Conservation (phyloP, 2,797 vertebrate species). For the Gila robusta region DNA sequence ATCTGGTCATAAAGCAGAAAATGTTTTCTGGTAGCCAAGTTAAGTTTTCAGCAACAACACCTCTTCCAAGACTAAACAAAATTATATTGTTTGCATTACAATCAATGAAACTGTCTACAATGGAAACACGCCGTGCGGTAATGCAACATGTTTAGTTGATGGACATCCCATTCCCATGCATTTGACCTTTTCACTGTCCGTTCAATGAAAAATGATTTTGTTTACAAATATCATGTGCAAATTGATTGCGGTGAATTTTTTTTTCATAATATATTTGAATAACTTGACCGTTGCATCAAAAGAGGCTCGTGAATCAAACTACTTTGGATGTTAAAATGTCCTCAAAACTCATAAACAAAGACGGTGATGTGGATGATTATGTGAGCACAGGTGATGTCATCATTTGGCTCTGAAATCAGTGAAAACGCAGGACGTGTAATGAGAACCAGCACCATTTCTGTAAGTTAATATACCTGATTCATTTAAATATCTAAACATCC, state of each 20-base stretch:
- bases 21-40: conserved; percentile 24
- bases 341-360: conserved; percentile 1
- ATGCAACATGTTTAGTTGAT: neutral
- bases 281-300: neutral
- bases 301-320: neutral
- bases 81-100: conserved; percentile 23
- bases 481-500: neutral
- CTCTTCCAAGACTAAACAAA: conserved; percentile 30
- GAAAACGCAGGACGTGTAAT: neutral
- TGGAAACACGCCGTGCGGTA: neutral
- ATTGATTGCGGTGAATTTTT: neutral
- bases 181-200: conserved; percentile 2
- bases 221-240: conserved; percentile 8
- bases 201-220: neutral
- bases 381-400: neutral
- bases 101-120: neutral
- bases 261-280: neutral
- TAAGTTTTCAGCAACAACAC: conserved; percentile 12
- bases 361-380: neutral
- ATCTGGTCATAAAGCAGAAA: neutral
- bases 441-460: neutral
- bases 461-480: neutral
- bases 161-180: neutral
- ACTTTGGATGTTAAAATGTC: conserved; percentile 9
- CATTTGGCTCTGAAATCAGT: neutral